A percentile compares a stretch with the other conserved stretches of the same genome.
These are phyloP conservation scores for Mimachlamys varia DNA, from an alignment of 2,888 invertebrate genomes.

Conservation along the genomic window DNA sequence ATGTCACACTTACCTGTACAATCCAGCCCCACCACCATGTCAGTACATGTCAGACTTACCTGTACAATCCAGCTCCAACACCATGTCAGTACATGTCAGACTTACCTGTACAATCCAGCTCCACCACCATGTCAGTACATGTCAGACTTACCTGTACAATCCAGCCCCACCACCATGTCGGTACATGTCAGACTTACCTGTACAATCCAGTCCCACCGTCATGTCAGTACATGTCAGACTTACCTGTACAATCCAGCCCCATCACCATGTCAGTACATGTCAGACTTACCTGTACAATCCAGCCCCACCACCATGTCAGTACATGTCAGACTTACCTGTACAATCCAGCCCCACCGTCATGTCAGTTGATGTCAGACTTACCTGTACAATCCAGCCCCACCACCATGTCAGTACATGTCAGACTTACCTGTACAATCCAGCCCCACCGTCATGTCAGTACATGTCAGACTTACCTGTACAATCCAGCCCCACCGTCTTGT, in stretches of 20 bases:
- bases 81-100: slow-evolving; percentile 41
- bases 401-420: too few species aligned
- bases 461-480: slow-evolving; percentile 44
- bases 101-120: slow-evolving; percentile 44
- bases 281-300: too few species aligned
- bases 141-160: too few species aligned
- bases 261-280: too few species aligned
- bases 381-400: too few species aligned
- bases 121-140: slow-evolving; percentile 24
- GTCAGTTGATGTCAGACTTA: slow-evolving; percentile 42
- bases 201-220: slow-evolving; percentile 42
- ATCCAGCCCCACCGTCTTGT: slow-evolving; percentile 36
- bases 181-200: slow-evolving; percentile 37
- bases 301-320: too few species aligned
- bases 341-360: slow-evolving; percentile 41
- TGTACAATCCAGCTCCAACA: slow-evolving; percentile 43
- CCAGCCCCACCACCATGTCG: too few species aligned
- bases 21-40: too few species aligned
- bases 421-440: too few species aligned
- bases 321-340: slow-evolving; percentile 39
- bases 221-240: slow-evolving; percentile 43
- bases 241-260: too few species aligned
- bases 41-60: slow-evolving; percentile 31
- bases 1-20: background rate
- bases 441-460: too few species aligned